A percentile compares a stretch with the other conserved stretches of the same genome.
Evolutionary conservation across 2,888 invertebrate species (phyloP).

Genomic region (Actias luna): DNA sequence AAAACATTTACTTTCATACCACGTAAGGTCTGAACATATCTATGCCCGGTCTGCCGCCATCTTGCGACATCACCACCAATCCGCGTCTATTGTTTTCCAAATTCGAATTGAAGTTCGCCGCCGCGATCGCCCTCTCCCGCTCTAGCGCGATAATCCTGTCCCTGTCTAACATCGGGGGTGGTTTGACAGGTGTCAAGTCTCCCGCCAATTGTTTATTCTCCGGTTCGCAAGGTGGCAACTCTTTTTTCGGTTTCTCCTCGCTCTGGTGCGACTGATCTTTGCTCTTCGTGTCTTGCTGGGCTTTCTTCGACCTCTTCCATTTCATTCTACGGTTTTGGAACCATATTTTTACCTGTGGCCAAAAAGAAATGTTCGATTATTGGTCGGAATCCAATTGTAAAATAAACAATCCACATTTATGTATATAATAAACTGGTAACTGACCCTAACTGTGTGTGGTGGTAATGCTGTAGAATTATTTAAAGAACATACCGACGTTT

Average conservation of each 20-base stretch:
- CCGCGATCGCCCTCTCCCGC: conserved; percentile 73
- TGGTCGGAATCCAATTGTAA: not conserved
- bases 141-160: conserved; percentile 76
- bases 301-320: conserved; percentile 98
- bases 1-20: conserved; percentile 68
- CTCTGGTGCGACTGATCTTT: conserved; percentile 71
- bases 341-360: conserved; percentile 96
- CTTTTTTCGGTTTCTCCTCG: conserved; percentile 61
- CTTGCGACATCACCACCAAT: conserved; percentile 70
- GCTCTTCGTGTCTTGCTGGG: conserved; percentile 91
- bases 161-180: conserved; percentile 68
- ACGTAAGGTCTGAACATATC: conserved; percentile 81
- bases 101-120: conserved; percentile 78
- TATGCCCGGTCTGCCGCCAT: conserved; percentile 63
- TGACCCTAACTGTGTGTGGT: no score
- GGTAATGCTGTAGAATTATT: no score
- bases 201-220: conserved; percentile 64
- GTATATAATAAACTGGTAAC: no score
- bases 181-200: conserved; percentile 76
- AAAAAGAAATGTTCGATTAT: conserved; percentile 22
- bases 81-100: conserved; percentile 75
- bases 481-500: no score
- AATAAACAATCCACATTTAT: no score
- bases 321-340: conserved; percentile 99
- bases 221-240: conserved; percentile 46